These are phyloP conservation scores for Seira ritae DNA, from an alignment of 2,888 invertebrate species.

Conservation along the genomic window DNA sequence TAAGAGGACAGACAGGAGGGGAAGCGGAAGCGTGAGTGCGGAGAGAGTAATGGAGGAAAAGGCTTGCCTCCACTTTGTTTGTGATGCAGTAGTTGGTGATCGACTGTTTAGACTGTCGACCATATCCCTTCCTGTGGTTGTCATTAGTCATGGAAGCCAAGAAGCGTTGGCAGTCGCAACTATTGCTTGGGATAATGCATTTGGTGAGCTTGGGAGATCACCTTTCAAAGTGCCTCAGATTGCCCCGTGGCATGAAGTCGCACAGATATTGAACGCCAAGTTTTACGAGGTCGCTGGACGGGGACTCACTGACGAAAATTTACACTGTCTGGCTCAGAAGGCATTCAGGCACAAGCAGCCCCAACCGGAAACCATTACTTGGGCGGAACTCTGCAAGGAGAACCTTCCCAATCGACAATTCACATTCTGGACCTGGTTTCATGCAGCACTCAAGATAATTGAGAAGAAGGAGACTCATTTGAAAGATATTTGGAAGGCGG, in stretches of 20 bases:
- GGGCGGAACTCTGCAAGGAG: constrained; percentile 61
- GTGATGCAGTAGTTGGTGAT: constrained; percentile 43
- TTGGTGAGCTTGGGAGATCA: constrained; percentile 48
- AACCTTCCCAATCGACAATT: constrained; percentile 50
- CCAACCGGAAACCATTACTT: constrained; percentile 46
- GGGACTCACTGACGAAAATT: constrained; percentile 48
- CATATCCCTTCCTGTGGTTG: constrained; percentile 62
- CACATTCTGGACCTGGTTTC: constrained; percentile 67
- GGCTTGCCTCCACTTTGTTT: constrained; percentile 58
- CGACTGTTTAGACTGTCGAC: constrained; percentile 28
- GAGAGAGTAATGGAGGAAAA: constrained; percentile 69
- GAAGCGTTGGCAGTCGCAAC: constrained; percentile 64
- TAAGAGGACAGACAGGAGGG: constrained; percentile 52
- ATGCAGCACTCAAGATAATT: constrained; percentile 57
- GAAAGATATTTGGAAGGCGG: constrained; percentile 59
- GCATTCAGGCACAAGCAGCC: constrained; percentile 48
- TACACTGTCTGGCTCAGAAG: constrained; percentile 57
- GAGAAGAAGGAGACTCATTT: constrained; percentile 62
- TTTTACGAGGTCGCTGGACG: constrained; percentile 46
- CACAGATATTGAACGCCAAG: constrained; percentile 49
- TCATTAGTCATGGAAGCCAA: constrained; percentile 66
- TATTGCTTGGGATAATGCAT: constrained; percentile 66
- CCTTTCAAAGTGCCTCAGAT: constrained; percentile 61
- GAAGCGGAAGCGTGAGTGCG: constrained; percentile 28
- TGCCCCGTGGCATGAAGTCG: constrained; percentile 59